Evolutionary conservation across 2,113 vertebrate genomes (phyloP).

Genomic region (Alethe diademata): DNA sequence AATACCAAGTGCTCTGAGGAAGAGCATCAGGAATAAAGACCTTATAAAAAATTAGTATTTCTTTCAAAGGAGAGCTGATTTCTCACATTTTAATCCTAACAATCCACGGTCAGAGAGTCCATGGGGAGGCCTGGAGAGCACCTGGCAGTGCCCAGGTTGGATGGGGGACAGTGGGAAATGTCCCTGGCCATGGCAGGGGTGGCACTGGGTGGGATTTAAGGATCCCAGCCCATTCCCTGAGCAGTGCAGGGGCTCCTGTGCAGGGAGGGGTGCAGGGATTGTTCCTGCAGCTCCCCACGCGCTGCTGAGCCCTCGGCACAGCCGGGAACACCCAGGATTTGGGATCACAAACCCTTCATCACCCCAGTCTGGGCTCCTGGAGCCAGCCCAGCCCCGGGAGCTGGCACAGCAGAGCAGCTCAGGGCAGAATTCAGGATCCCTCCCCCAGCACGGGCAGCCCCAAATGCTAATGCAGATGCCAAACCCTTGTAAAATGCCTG

Average conservation of each 20-base stretch:
- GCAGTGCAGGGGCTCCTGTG: accelerated
- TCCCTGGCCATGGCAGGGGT: neutral
- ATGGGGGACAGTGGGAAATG: neutral
- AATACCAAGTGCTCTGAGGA: neutral
- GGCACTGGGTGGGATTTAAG: neutral
- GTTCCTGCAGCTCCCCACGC: accelerated
- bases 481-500: neutral
- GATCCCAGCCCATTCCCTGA: neutral
- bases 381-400: neutral
- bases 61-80: neutral
- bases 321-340: accelerated
- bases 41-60: neutral
- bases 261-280: accelerated
- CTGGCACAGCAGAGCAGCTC: accelerated
- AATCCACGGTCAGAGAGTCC: neutral
- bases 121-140: neutral
- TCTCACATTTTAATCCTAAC: neutral
- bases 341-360: neutral
- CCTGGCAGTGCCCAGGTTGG: neutral
- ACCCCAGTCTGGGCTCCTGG: accelerated
- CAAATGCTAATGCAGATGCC: neutral
- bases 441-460: neutral
- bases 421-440: neutral
- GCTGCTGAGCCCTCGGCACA: neutral
- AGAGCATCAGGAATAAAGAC: neutral